Evolutionary conservation across 2,888 invertebrate genomes (phyloP), one percentile per base, ranked within the genome.

Genomic region (Melanophora roralis): DNA sequence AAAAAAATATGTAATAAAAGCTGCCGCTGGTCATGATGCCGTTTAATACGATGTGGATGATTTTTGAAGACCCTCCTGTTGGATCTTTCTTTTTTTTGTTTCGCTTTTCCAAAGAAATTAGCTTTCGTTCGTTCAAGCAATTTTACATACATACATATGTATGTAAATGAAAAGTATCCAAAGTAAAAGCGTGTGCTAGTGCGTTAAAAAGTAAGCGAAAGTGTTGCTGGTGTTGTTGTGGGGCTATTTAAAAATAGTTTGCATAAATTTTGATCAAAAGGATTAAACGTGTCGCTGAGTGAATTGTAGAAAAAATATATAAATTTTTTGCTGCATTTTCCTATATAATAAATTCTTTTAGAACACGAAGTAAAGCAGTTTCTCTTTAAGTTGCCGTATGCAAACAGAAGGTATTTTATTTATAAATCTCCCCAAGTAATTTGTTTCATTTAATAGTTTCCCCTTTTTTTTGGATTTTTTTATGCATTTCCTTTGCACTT

Each of bases 251-350:
- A 76, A 80, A 80, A 80, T 80, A 80, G 76, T 80, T 72, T 62
- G 51, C 65, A 51, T 72, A 65, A 72, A 67, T 76, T 55, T 38
- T 76, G 72, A 80, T 80, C 72, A 80, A 80, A 80, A 80, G 76
- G 80, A 80, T 76, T 80, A 80, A 76, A 73, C 72, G 80, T 80
- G 76, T 76, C 68, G 76, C 53, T 79, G 60, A 62, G 67, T 72
- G 75, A 60, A 67, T 69, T 67, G 38, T 16, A 40, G n/a, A 27
- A 3, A 27, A 27, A 6, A 5, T 27, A n/a, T n/a, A n/a, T n/a
- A n/a, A n/a, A n/a, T n/a, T n/a, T n/a, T n/a, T n/a, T n/a, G n/a
- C n/a, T n/a, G n/a, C n/a, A n/a, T n/a, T n/a, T n/a, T n/a, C n/a
- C n/a, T n/a, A n/a, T n/a, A n/a, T n/a, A n/a, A n/a, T n/a, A n/a